phyloP scores from a whole-genome alignment of 2,797 vertebrate genomes.

The Neosalanx taihuensis region DNA sequence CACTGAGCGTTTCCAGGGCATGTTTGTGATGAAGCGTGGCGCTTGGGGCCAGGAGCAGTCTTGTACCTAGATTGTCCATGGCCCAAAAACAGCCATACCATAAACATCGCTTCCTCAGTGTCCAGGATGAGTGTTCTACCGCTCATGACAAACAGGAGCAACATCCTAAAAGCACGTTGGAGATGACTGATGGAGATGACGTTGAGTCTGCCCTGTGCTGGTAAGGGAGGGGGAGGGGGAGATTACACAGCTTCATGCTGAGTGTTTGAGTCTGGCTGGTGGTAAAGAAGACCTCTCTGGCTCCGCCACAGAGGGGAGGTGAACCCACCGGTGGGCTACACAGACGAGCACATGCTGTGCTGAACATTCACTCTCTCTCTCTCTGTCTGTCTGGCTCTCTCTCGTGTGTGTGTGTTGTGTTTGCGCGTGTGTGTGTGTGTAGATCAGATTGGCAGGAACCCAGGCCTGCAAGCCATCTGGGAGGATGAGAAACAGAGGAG shows the following conservation, averaged over 20 bases:
- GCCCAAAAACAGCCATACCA: conserved; percentile 15
- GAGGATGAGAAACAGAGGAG: conserved; percentile 95
- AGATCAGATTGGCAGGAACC: conserved; percentile 93
- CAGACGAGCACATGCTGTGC: too few relatives aligned
- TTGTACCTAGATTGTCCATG: conserved; percentile 37
- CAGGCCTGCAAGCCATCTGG: conserved; percentile 96
- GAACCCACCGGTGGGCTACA: too few relatives aligned
- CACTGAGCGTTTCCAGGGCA: not conserved
- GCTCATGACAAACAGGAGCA: too few relatives aligned
- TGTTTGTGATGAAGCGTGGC: conserved; percentile 21
- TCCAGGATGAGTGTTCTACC: too few relatives aligned
- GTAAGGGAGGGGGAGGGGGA: conserved; percentile 7
- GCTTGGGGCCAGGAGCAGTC: not conserved
- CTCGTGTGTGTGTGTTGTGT: not conserved
- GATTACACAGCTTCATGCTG: not conserved
- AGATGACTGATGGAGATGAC: too few relatives aligned
- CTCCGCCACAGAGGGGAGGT: too few relatives aligned
- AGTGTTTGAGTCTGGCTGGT: not conserved
- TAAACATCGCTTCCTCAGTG: not conserved
- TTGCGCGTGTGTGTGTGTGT: conserved; percentile 42
- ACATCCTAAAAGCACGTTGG: too few relatives aligned
- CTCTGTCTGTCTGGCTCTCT: too few relatives aligned
- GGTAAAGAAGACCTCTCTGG: not conserved
- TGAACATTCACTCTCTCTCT: too few relatives aligned
- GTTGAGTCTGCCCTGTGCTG: not conserved